Conservation (phyloP, 2,797 vertebrate species). For the Paratrypauchen microcephalus region DNA sequence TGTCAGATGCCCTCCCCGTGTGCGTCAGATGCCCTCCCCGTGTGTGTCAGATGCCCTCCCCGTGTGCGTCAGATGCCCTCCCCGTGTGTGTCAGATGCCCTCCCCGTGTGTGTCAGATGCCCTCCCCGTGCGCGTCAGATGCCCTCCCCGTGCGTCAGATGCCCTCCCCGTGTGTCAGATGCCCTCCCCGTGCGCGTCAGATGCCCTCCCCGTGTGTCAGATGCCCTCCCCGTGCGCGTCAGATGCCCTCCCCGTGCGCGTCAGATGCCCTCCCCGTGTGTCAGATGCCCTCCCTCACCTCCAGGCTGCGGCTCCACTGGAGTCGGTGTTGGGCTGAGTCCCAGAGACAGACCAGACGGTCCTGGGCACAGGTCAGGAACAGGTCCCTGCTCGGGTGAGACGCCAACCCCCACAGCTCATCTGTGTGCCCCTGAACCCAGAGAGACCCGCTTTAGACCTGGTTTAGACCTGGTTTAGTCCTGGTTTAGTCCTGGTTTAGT, state of each 20-base stretch:
- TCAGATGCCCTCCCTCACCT: slow-evolving; percentile 70
- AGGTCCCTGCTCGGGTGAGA: slow-evolving; percentile 90
- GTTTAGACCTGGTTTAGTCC: neutral
- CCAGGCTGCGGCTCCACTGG: slow-evolving; percentile 91
- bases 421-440: slow-evolving; percentile 90
- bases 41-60: neutral
- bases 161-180: no score
- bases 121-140: neutral
- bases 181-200: neutral
- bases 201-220: neutral
- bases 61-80: neutral
- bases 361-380: slow-evolving; percentile 94
- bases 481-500: slow-evolving; percentile 4
- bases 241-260: no score
- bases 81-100: neutral
- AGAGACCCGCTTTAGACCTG: neutral
- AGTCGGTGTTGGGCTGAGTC: slow-evolving; percentile 87
- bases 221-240: slow-evolving; percentile 28
- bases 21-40: neutral
- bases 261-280: no score
- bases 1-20: slow-evolving; percentile 73
- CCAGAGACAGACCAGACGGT: slow-evolving; percentile 95
- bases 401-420: slow-evolving; percentile 96
- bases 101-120: neutral
- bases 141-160: neutral